These are phyloP conservation scores for Sussaba pulchella DNA, from an alignment of 2,888 invertebrate genomes.

Conservation along the genomic window DNA sequence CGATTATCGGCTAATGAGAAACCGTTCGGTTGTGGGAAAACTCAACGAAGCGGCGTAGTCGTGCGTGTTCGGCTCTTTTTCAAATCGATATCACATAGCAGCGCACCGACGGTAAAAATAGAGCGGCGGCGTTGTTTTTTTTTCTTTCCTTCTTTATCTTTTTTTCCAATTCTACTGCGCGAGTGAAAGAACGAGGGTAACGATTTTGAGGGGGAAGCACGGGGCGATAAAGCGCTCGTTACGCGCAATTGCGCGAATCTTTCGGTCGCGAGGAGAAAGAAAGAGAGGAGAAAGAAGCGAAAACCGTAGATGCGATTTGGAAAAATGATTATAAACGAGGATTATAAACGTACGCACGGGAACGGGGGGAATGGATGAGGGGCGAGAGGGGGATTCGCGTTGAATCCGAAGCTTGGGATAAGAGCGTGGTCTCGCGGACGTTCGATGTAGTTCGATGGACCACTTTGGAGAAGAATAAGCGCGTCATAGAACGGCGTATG, in stretches of 20 bases:
- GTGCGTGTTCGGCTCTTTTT: slow-evolving; percentile 60
- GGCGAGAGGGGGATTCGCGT: slow-evolving; percentile 35
- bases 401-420: slow-evolving; percentile 56
- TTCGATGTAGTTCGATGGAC: slow-evolving; percentile 10
- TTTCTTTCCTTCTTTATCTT: background rate
- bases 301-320: slow-evolving; percentile 49
- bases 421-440: slow-evolving; percentile 49
- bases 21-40: slow-evolving; percentile 11
- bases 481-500: no score
- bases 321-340: slow-evolving; percentile 35
- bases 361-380: slow-evolving; percentile 24
- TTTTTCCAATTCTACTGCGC: no score
- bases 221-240: no score
- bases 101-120: slow-evolving; percentile 25
- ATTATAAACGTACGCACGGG: slow-evolving; percentile 19
- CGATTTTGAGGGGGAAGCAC: no score
- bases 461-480: no score
- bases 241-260: no score
- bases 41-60: slow-evolving; percentile 35
- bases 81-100: slow-evolving; percentile 64
- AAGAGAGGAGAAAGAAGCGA: slow-evolving; percentile 4
- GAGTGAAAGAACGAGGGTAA: no score
- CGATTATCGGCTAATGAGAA: background rate
- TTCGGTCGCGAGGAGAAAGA: no score
- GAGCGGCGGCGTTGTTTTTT: slow-evolving; percentile 25